Evolutionary conservation across 2,797 vertebrate genomes (phyloP).

Genomic region (Oophaga sylvatica): DNA sequence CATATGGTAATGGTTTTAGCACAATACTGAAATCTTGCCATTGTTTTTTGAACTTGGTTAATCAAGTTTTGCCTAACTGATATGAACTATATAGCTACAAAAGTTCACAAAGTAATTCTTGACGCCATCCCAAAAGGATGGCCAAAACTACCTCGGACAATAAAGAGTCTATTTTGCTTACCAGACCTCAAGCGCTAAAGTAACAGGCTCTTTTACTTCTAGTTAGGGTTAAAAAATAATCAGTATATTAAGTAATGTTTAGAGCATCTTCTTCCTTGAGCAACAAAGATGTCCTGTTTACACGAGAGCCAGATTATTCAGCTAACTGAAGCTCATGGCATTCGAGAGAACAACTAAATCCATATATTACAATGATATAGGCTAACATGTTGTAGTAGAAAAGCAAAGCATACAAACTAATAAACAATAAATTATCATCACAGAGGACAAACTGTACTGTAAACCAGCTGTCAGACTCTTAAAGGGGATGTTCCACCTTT

Average conservation of each 20-base stretch:
- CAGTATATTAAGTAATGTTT: not conserved
- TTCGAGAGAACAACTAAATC: not conserved
- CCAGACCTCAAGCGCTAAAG: not conserved
- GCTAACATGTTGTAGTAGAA: not conserved
- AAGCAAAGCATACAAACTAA: not conserved
- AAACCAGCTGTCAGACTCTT: conserved; percentile 51
- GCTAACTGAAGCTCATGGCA: not conserved
- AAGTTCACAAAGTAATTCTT: not conserved
- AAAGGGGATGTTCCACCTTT: conserved; percentile 76
- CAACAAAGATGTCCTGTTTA: not conserved
- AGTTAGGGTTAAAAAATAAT: not conserved
- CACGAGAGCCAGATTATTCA: not conserved
- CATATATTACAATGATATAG: not conserved
- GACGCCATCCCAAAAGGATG: conserved; percentile 20
- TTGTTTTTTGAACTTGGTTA: too few species aligned
- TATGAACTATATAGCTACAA: not conserved
- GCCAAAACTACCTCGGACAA: conserved; percentile 31
- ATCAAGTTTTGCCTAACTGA: not conserved
- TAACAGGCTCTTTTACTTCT: not conserved
- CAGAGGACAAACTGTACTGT: conserved; percentile 56
- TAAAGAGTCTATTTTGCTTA: not conserved
- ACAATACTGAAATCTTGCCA: too few species aligned
- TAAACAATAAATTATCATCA: not conserved
- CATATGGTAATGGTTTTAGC: too few species aligned
- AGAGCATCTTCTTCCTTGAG: not conserved